Percentiles rank a stretch among this genome's conserved stretches.
Conservation (phyloP, 1,140 invertebrate genomes). For the Caerostris darwini region DNA sequence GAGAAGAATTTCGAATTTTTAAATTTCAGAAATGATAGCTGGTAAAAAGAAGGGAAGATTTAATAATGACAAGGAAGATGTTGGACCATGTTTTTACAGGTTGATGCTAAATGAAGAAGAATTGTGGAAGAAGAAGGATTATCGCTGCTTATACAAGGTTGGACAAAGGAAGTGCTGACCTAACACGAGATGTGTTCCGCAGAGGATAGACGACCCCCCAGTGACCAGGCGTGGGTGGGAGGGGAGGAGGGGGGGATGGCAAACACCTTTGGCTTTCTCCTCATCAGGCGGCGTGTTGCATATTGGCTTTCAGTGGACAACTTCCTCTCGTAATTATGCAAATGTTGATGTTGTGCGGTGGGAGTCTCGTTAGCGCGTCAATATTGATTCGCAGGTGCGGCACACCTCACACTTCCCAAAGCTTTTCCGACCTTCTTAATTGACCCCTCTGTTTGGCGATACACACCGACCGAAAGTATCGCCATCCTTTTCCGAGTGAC, state of each 20-base stretch:
- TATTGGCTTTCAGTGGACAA: constrained; percentile 77
- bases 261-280: constrained; percentile 75
- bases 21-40: too few species aligned
- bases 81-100: too few species aligned
- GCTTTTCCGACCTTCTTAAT: constrained; percentile 18
- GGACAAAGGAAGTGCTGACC: background rate
- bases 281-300: constrained; percentile 73
- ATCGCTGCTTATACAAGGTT: background rate
- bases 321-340: constrained; percentile 77
- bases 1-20: too few species aligned
- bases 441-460: constrained; percentile 4
- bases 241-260: background rate
- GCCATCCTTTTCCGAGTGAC: too few species aligned
- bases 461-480: background rate
- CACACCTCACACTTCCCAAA: constrained; percentile 67
- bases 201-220: background rate
- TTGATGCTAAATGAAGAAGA: background rate
- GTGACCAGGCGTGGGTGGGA: background rate
- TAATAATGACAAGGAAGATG: too few species aligned
- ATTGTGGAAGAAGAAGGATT: background rate
- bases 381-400: constrained; percentile 76
- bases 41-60: too few species aligned
- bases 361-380: constrained; percentile 68
- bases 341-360: constrained; percentile 77
- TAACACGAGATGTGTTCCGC: background rate